Evolutionary conservation across 1,140 invertebrate species (phyloP), one percentile per base, ranked within the genome.

Genomic region (Heliothis virescens): DNA sequence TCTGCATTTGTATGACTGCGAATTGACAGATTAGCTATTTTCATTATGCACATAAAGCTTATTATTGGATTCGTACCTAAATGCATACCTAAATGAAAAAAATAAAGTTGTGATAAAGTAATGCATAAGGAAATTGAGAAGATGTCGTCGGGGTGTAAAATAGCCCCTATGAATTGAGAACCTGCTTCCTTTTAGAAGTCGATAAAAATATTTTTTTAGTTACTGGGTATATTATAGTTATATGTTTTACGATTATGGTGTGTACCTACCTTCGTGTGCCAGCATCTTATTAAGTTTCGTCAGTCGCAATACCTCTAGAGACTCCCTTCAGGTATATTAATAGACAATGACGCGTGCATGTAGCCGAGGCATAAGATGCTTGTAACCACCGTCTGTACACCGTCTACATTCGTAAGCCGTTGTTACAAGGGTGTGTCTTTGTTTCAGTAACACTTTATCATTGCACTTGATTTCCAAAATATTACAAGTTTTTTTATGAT

Each of bases 301-400:
- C 18, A 4, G 18, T 59, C 18, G 18, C 18, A 21, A 59, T 59
- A 26, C 18, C 57, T 26, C 53, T 57, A 67, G 41, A 67, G 4
- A 67, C 48, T 53, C 21, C 48, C 48, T 71, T 29, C 15, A 47
- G 62, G 5, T 52, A 15, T 69, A 69, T 71, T 18, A 71, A 5
- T 71, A 71, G n/a, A 67, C 15, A 67, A 71, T 52, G 48, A 21
- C 21, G 21, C 67, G 18, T 71, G 67, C 67, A 53, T 29, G 47
- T 52, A 69, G 48, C 65, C 10, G 48, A 71, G 21, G 26, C 67
- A 53, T 50, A 26, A 26, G 21, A 26, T 26, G 21, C 21, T 2
- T 47, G 52, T 26, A 71, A 71, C 67, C 67, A 52, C 67, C 48
- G 67, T 53, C 67, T 71, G 34, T 41, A 41, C 34, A 9, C 34